Evolutionary conservation across 2,113 vertebrate species (phyloP).

Genomic region (Penelope pileata): DNA sequence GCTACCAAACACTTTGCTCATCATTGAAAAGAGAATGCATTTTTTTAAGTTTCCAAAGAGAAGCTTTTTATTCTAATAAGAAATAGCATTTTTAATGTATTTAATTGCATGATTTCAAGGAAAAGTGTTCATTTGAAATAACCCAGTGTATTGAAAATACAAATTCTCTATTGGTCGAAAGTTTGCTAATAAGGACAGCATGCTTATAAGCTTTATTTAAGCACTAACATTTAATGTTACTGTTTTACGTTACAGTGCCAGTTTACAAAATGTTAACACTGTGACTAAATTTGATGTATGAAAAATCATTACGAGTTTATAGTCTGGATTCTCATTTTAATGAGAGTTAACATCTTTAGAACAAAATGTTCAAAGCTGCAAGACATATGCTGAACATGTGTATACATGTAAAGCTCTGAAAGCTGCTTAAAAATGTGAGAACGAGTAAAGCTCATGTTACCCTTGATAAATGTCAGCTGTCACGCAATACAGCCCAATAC

Average conservation of each 20-base stretch:
- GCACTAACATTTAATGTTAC: not conserved
- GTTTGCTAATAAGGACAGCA: not conserved
- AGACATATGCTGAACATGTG: slow-evolving; percentile 74
- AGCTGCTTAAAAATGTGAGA: slow-evolving; percentile 70
- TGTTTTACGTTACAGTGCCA: not conserved
- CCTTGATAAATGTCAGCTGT: slow-evolving; percentile 74
- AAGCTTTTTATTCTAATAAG: not conserved
- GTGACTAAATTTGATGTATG: slow-evolving; percentile 17
- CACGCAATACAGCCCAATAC: slow-evolving; percentile 37
- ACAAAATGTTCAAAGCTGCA: slow-evolving; percentile 63
- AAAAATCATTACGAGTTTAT: slow-evolving; percentile 42
- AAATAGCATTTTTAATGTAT: not conserved
- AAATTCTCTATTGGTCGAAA: not conserved
- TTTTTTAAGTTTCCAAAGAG: not conserved
- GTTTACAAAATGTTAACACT: slow-evolving; percentile 4
- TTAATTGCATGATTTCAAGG: not conserved
- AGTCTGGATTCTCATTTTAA: slow-evolving; percentile 33
- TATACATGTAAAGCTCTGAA: slow-evolving; percentile 65
- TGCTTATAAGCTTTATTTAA: not conserved
- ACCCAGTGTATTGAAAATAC: not conserved
- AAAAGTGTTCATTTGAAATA: not conserved
- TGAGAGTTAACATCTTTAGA: slow-evolving; percentile 38
- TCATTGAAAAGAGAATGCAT: not conserved
- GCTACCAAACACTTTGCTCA: not conserved
- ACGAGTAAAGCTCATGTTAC: slow-evolving; percentile 65